These are phyloP conservation scores for Vidua macroura DNA, from an alignment of 2,113 vertebrate genomes.

Conservation along the genomic window DNA sequence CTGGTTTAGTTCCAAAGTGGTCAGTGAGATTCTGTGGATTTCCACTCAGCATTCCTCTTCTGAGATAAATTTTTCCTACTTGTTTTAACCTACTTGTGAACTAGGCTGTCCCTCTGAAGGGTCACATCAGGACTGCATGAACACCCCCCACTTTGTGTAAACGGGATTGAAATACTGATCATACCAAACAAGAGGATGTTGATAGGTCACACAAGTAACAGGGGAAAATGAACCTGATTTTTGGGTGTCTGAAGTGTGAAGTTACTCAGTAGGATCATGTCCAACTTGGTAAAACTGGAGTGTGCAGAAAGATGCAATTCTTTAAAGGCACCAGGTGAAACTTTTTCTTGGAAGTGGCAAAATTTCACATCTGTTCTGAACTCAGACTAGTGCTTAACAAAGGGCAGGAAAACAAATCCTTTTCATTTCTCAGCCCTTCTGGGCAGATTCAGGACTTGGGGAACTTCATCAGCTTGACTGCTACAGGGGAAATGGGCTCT, in stretches of 20 bases:
- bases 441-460: neutral
- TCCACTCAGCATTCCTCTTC: neutral
- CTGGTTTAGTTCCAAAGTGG: neutral
- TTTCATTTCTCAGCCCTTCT: neutral
- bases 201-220: neutral
- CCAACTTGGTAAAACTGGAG: neutral
- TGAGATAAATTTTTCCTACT: neutral
- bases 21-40: neutral
- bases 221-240: neutral
- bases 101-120: neutral
- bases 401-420: neutral
- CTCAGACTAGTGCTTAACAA: neutral
- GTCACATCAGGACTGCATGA: neutral
- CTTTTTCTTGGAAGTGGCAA: neutral
- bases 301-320: fast-evolving
- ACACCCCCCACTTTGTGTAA: neutral
- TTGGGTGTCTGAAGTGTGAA: neutral
- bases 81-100: neutral
- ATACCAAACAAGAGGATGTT: neutral
- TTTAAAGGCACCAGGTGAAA: neutral
- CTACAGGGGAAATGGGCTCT: neutral
- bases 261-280: neutral
- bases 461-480: neutral
- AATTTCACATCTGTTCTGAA: neutral
- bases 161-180: neutral